Base-by-base conservation (phyloP, 2,888 invertebrate species). In the Quadriops clusia region DNA sequence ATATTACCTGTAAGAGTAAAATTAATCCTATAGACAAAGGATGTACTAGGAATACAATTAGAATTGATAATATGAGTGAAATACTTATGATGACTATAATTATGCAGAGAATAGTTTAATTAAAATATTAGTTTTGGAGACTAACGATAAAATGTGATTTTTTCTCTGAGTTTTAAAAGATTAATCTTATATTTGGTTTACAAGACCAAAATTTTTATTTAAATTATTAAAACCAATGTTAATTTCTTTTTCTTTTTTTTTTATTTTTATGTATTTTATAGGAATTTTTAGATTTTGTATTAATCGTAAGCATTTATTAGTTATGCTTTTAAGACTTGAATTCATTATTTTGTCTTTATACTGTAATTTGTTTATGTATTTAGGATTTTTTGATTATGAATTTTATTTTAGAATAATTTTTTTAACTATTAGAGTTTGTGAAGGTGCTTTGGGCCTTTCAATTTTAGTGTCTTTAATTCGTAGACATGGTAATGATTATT, bases 401-500 rank as follows among this genome's bases (percentile, higher is more conserved):
- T n/a, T n/a, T n/a, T n/a, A n/a, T 28, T 26, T 32, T 17, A 23
- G 29, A 34, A 65, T 74, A 54, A 54, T 72, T 53, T 74, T 70
- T 70, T 65, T 74, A 54, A 63, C 65, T 33, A 67, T 74, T 63
- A 63, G 65, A 36, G 74, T 75, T 28, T 74, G 74, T 71, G 76
- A 77, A 14, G 70, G 73, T 0, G 68, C 67, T 42, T 67, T 77
- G 59, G 74, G 73, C 0, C 46, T 77, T 47, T 67, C 70, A 5
- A 64, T 76, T 66, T 65, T 76, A 58, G 38, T 43, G 24, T 38
- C 64, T 23, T 60, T 74, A 60, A 65, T 72, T 65, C 73, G 73
- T 7, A 63, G 63, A 36, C 64, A 70, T 63, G 74, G 74, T 0
- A 72, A 68, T 64, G 73, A 74, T 68, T 70, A 68, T 67, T 68